Conservation (phyloP, 2,113 vertebrate genomes). For the Cheilinus undulatus region DNA sequence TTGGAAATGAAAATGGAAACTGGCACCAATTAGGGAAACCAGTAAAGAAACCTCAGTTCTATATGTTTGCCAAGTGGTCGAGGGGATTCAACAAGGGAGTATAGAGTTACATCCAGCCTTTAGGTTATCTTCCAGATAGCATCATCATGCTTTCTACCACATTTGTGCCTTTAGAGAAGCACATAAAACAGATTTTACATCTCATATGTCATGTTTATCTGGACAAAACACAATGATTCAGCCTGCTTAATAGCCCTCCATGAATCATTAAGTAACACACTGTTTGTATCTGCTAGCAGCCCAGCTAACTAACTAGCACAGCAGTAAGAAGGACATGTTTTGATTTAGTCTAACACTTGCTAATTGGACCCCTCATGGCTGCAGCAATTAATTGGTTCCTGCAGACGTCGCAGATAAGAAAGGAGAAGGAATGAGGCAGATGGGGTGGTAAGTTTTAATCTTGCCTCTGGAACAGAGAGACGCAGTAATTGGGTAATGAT, state of each 20-base stretch:
- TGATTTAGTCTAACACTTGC: conserved; percentile 71
- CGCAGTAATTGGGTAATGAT: conserved; percentile 76
- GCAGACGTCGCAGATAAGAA: conserved; percentile 27
- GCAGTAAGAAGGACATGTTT: conserved; percentile 57
- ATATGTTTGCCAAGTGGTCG: conserved; percentile 74
- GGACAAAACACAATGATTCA: conserved; percentile 14
- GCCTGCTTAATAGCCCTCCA: conserved; percentile 31
- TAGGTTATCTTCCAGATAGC: conserved; percentile 78
- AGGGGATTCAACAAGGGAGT: conserved; percentile 63
- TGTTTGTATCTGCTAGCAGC: conserved; percentile 49
- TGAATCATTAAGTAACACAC: conserved; percentile 52
- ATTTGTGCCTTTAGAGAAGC: conserved; percentile 17
- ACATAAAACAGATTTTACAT: conserved; percentile 6
- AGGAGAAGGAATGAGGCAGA: conserved; percentile 52
- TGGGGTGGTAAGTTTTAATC: conserved; percentile 55
- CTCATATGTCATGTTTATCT: not conserved
- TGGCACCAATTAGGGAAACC: conserved; percentile 83
- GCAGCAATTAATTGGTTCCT: conserved; percentile 73
- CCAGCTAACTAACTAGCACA: conserved; percentile 11
- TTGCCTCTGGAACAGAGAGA: conserved; percentile 56
- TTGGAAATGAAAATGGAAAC: conserved; percentile 84
- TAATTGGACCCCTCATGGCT: conserved; percentile 71
- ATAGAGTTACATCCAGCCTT: conserved; percentile 68
- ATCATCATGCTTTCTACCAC: conserved; percentile 49
- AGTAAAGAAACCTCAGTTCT: conserved; percentile 80